Evolutionary conservation across 2,888 invertebrate species (phyloP).

Genomic region (Drymonia ruficornis): DNA sequence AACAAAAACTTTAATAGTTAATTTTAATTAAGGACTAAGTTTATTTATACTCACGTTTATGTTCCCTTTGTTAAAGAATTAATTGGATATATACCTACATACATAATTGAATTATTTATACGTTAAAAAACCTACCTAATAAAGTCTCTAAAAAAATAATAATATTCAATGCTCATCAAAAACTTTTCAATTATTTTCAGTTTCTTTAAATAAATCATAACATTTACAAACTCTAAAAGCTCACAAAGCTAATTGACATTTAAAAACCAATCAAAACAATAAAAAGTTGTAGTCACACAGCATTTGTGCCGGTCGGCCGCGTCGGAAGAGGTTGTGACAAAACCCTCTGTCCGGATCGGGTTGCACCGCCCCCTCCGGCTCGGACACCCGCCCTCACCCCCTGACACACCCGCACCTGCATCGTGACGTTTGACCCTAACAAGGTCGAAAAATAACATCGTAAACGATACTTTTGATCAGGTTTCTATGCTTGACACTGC

Average conservation of each 20-base stretch:
- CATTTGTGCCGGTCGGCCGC: slow-evolving; percentile 54
- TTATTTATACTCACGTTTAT: background rate
- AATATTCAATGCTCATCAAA: too few relatives aligned
- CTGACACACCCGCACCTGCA: slow-evolving; percentile 25
- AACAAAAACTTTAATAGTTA: slow-evolving; percentile 10
- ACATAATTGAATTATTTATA: too few relatives aligned
- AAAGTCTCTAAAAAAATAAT: too few relatives aligned
- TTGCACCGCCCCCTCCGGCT: slow-evolving; percentile 40
- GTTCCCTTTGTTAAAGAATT: too few relatives aligned
- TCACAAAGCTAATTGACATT: slow-evolving; percentile 9
- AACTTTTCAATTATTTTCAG: too few relatives aligned
- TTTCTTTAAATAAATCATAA: too few relatives aligned
- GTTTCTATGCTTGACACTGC: slow-evolving; percentile 9
- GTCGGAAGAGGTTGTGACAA: slow-evolving; percentile 53
- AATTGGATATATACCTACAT: too few relatives aligned
- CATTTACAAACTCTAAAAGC: background rate
- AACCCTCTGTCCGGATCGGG: slow-evolving; percentile 50
- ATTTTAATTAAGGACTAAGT: background rate
- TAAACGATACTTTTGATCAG: slow-evolving; percentile 14
- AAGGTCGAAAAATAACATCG: slow-evolving; percentile 40
- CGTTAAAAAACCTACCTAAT: too few relatives aligned
- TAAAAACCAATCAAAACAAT: slow-evolving; percentile 36
- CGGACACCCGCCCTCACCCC: slow-evolving; percentile 11
- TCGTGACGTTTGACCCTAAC: slow-evolving; percentile 41
- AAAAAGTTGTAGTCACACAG: slow-evolving; percentile 47